Conservation (phyloP, 2,888 invertebrate species). For the Cylloceria caligata region DNA sequence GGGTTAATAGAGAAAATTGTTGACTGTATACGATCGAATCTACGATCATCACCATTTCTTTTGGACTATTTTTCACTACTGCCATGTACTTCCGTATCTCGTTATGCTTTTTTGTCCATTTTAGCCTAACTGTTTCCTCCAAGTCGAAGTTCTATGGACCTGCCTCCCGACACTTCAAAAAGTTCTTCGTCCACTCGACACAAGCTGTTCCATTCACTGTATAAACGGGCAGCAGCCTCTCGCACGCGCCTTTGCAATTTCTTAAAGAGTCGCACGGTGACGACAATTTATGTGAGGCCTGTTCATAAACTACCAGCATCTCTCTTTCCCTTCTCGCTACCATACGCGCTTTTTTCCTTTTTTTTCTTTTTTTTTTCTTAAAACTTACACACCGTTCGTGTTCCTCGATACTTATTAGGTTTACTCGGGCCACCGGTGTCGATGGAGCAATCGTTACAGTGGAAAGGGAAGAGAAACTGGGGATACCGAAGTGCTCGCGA, state of each 20-base stretch:
- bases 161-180: conserved; percentile 72
- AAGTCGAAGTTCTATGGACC: conserved; percentile 55
- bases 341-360: conserved; percentile 56
- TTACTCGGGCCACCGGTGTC: conserved; percentile 69
- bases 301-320: conserved; percentile 83
- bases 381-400: conserved; percentile 79
- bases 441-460: conserved; percentile 40
- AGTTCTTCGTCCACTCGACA: conserved; percentile 82
- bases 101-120: conserved; percentile 15
- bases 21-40: background rate
- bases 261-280: conserved; percentile 82
- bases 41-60: background rate
- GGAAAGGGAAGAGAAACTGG: conserved; percentile 9
- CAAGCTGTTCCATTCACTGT: conserved; percentile 82
- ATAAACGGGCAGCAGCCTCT: background rate
- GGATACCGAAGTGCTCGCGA: conserved; percentile 43
- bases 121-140: conserved; percentile 6
- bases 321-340: conserved; percentile 54
- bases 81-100: background rate
- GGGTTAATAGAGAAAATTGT: background rate
- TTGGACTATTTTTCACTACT: background rate
- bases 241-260: conserved; percentile 83
- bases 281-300: conserved; percentile 84
- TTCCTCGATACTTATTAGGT: conserved; percentile 83
- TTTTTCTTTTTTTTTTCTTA: conserved; percentile 74